Base-by-base conservation (phyloP, 2,113 vertebrate genomes). In the Nycticebus coucang region DNA sequence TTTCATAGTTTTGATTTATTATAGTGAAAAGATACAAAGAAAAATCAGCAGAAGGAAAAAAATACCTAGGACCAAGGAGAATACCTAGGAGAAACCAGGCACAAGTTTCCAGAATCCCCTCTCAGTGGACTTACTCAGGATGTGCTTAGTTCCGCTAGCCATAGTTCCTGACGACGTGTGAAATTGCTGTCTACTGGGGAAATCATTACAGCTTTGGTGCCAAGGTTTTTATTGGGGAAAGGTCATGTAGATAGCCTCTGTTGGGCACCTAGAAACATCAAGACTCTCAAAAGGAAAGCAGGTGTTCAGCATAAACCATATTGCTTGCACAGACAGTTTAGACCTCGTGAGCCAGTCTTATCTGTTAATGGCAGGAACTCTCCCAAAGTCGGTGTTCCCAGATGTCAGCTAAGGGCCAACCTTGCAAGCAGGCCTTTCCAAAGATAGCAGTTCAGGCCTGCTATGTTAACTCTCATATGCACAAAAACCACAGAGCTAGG, bases 391-490 rank as follows among this genome's bases (percentile, higher is more conserved):
- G 22, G 4, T 78, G 79, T 94, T 90, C 33, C 24, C 75, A 69
- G 84, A 55, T 77, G 79, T 59, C 71, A 1, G 81, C 86, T 28
- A 41, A 37, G 24, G 66, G 55, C 59, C 66, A 90, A 10, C n/a
- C 55, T 92, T 75, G 24, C 5, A 81, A 74, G 75, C 45, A 88
- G 75, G 22, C 55, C 35, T 95, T 83, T 89, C 57, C 33, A 81
- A 86, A 89, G 87, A 89, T 11, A 93, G 82, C 60, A 81, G 57
- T 82, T 93, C 50, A 92, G 80, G 28, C 26, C 91, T 94, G 78
- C 62, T 77, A 5, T 41, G 4, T 94, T 75, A 93, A 93, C 57
- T 95, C 45, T 62, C 95, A 60, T 79, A 37, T 92, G 88, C 53
- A 86, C 17, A 45, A 78, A 96, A 97, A 19, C 7, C 17, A 33